Conservation (phyloP, 2,888 invertebrate genomes). For the Tyria jacobaeae region DNA sequence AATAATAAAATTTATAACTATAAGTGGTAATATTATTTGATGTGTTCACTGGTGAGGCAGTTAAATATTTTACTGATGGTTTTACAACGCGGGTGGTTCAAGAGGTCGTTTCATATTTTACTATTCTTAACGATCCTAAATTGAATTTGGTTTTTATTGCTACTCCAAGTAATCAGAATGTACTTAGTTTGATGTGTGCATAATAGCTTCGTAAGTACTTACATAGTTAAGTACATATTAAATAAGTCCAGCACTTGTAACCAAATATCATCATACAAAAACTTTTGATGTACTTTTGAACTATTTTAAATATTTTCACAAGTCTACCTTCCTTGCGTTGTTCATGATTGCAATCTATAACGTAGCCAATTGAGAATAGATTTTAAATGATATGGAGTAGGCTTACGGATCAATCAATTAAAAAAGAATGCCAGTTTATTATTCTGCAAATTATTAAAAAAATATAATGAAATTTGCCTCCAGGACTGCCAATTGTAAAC, state of each 20-base stretch:
- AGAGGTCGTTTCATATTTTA: constrained; percentile 62
- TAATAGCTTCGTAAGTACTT: neutral
- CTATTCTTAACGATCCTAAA: constrained; percentile 29
- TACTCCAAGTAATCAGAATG: neutral
- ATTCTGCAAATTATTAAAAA: constrained; percentile 31
- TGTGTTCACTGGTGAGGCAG: constrained; percentile 61
- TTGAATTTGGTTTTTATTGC: constrained; percentile 22
- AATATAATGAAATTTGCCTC: constrained; percentile 25
- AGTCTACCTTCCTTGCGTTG: too few species aligned
- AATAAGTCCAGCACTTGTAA: neutral
- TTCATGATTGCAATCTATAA: too few species aligned
- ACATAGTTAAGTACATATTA: neutral
- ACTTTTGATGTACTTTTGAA: neutral
- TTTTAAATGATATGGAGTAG: neutral
- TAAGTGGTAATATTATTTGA: constrained; percentile 62
- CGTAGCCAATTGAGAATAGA: neutral
- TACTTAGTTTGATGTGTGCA: neutral
- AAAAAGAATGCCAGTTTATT: too few species aligned
- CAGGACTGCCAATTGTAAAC: constrained; percentile 36
- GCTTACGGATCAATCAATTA: too few species aligned
- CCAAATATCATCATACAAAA: too few species aligned
- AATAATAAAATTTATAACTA: constrained; percentile 56
- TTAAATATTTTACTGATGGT: constrained; percentile 73
- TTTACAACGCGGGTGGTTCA: constrained; percentile 52
- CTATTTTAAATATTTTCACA: too few species aligned